Conservation (phyloP, 2,888 invertebrate genomes). For the Cetonia aurata region DNA sequence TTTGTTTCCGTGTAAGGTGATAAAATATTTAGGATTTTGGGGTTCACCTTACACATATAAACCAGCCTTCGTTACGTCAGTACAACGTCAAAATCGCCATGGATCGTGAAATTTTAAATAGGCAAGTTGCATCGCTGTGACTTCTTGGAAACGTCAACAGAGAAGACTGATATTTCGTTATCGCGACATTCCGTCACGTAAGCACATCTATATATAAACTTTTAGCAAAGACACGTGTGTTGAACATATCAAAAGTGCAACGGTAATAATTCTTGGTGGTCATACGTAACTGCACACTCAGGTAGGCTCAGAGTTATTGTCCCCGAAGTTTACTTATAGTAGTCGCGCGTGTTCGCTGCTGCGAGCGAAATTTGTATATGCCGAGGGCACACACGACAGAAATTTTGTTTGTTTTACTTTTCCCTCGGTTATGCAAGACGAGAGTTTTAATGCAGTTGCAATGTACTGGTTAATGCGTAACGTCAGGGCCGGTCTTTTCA, state of each 20-base stretch:
- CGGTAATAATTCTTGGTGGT: slow-evolving; percentile 12
- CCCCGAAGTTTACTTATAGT: slow-evolving; percentile 21
- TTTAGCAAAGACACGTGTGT: slow-evolving; percentile 31
- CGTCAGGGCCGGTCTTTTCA: too few species aligned
- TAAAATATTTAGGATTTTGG: too few species aligned
- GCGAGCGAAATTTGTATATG: slow-evolving; percentile 12
- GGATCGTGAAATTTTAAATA: too few species aligned
- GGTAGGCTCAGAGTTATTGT: slow-evolving; percentile 20
- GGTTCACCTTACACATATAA: too few species aligned
- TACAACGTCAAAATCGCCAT: too few species aligned
- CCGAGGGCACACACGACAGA: neutral
- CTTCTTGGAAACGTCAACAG: slow-evolving; percentile 19
- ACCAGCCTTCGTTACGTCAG: too few species aligned
- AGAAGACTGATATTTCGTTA: slow-evolving; percentile 26
- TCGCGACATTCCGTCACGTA: slow-evolving; percentile 7
- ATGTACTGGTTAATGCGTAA: too few species aligned
- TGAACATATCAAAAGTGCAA: slow-evolving; percentile 26
- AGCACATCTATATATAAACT: slow-evolving; percentile 31
- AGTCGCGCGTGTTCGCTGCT: slow-evolving; percentile 2
- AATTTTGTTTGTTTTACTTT: slow-evolving; percentile 14
- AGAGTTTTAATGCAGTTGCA: neutral
- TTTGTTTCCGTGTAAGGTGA: too few species aligned
- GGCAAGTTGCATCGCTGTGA: neutral
- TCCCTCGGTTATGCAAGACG: neutral
- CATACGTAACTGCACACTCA: neutral